Evolutionary conservation across 2,797 vertebrate genomes (phyloP), one percentile per base, ranked within the genome.

Genomic region (Pterois miles): DNA sequence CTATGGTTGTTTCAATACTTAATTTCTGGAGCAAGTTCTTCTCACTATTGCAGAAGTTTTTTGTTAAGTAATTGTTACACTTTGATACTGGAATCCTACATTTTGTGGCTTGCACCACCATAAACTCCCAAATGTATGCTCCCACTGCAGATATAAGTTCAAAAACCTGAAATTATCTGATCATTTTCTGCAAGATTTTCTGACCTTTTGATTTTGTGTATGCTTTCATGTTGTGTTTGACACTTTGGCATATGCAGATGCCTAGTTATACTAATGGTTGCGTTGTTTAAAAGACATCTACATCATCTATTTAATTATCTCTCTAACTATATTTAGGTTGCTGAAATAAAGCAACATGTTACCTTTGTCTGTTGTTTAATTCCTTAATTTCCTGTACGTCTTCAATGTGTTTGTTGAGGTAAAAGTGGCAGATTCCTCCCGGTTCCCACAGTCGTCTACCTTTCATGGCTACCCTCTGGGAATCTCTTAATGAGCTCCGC

Each of bases 401-500:
- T 69, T 81, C 5, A 33, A 22, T 53, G 58, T 53, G 72, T 64
- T 2, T 57, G 54, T 43, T 73, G 34, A 71, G 40, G 80, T 82
- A 75, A 79, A 53, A 72, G 60, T 56, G 65, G 62, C 71, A 67
- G 81, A 81, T 75, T 78, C 71, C 38, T 73, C 27, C 52, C 66
- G 71, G 77, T 84, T 87, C 84, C 80, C 86, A 87, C 76, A 81
- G 78, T 78, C 64, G 65, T 14, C 53, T 75, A 71, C 40, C 65
- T 67, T 73, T 82, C 85, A 83, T 78, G 74, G 73, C 67, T 83
- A 9, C 84, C 80, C 85, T 85, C 78, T 75, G 89, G 84, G 84
- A 90, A 90, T 89, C 82, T 86, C 76, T 72, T 90, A 90, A 89
- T 90, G 85, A 88, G 78, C 80, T 78, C 71, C 76, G 34, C 73